phyloP scores from a whole-genome alignment of 2,113 vertebrate genomes.

The Phaetusa simplex region DNA sequence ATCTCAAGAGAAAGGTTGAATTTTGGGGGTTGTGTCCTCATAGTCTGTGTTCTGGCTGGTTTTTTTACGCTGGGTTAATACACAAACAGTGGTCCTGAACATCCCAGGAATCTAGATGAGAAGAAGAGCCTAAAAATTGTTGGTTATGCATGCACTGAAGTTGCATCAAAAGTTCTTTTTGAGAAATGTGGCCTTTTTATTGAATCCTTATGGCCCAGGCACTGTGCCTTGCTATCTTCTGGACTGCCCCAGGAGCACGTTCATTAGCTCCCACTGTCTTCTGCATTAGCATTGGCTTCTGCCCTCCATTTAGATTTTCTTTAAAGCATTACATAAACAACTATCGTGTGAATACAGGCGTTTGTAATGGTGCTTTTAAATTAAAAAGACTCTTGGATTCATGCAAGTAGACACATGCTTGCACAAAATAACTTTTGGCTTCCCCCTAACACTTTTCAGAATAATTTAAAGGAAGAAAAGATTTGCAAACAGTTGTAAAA shows the following conservation, averaged over 20 bases:
- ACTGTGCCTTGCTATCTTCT: not conserved
- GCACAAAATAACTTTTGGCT: conserved; percentile 60
- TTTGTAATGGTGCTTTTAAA: conserved; percentile 61
- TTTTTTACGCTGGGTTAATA: not conserved
- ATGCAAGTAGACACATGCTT: conserved; percentile 54
- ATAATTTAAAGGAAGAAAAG: conserved; percentile 67
- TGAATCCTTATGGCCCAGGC: not conserved
- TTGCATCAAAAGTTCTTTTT: not conserved
- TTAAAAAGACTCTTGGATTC: conserved; percentile 51
- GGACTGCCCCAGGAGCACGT: not conserved
- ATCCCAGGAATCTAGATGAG: not conserved
- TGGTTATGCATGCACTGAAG: not conserved
- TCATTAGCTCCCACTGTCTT: conserved; percentile 38
- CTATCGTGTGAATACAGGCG: conserved; percentile 54
- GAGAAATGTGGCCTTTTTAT: not conserved
- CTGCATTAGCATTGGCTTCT: conserved; percentile 48
- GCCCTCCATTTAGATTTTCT: conserved; percentile 24
- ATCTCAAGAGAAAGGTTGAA: not conserved
- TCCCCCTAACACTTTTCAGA: conserved; percentile 33
- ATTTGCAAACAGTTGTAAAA: conserved; percentile 66
- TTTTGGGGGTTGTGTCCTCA: not conserved
- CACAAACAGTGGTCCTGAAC: not conserved
- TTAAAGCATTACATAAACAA: conserved; percentile 62
- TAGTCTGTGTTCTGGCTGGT: not conserved
- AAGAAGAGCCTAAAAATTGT: not conserved